Base-by-base conservation (phyloP, 2,888 invertebrate genomes). In the Macaria notata region DNA sequence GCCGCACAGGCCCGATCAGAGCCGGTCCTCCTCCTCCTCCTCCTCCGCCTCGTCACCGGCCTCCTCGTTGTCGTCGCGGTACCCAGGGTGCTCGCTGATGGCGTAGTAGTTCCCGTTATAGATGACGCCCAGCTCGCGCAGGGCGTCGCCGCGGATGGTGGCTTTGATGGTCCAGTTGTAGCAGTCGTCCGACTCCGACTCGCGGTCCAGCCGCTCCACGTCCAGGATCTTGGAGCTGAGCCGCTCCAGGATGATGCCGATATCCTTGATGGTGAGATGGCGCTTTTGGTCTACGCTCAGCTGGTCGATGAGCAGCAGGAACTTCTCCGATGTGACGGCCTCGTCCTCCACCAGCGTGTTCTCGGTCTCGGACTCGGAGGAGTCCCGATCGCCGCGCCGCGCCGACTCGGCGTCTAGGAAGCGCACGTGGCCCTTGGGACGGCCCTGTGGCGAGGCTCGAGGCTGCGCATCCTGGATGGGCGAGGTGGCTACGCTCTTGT, bases 141-240 rank as follows among this genome's bases (percentile, higher is more conserved):
- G 91, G 73, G 97, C 96, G 87, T 98, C 97, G 52, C 98, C 98
- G 63, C 97, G 93, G 81, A 98, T 98, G 73, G 97, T 96, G 75
- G 98, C 98, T 89, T 97, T 98, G 92, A 98, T 98, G 86, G 98
- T 98, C 98, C 98, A 98, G 89, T 98, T 97, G 93, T 97, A 97
- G 83, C 97, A 97, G 87, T 98, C 97, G 86, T 97, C 97, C 84
- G 96, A 96, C 86, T 98, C 98, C 72, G 96, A 96, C 85, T 98
- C 98, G 59, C 98, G 94, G 85, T 98, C 97, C 71, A 98, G 92
- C 69, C 97, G 94, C 91, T 98, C 98, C 71, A 98, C 98, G 91
- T 98, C 98, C 66, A 98, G 93, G 73, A 98, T 98, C 91, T 98
- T 98, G 62, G 97, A 97, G 86, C 95, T 97, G 75, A 98, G 94